These are phyloP conservation scores for Phyllotreta striolata DNA, from an alignment of 2,888 invertebrate species.

Conservation along the genomic window DNA sequence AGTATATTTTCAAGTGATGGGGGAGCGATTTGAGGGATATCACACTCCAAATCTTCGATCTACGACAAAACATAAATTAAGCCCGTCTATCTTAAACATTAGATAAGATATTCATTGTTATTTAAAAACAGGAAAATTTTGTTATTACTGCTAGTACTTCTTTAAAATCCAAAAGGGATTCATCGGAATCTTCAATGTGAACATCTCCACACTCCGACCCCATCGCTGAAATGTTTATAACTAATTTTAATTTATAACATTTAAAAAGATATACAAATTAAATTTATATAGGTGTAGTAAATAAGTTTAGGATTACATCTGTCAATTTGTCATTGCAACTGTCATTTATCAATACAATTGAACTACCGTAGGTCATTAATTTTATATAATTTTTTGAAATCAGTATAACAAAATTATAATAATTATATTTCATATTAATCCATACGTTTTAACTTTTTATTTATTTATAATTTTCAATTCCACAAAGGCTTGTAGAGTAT, in stretches of 20 bases:
- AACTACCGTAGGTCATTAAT: background rate
- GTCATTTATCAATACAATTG: slow-evolving; percentile 2
- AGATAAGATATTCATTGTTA: background rate
- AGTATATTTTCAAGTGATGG: slow-evolving; percentile 84
- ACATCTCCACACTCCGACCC: slow-evolving; percentile 57
- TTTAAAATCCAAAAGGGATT: slow-evolving; percentile 57
- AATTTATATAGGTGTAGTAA: slow-evolving; percentile 18
- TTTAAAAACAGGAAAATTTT: background rate
- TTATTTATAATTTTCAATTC: no score
- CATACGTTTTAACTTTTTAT: no score
- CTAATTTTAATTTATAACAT: slow-evolving; percentile 10
- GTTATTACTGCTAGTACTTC: slow-evolving; percentile 49
- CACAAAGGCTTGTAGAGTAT: no score
- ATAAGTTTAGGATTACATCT: slow-evolving; percentile 22
- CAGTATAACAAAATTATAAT: no score
- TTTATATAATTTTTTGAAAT: background rate
- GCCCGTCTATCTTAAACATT: slow-evolving; percentile 19
- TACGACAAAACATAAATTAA: slow-evolving; percentile 57
- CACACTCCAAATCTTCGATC: slow-evolving; percentile 84
- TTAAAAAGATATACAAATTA: background rate
- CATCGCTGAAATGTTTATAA: slow-evolving; percentile 44
- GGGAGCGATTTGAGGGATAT: slow-evolving; percentile 76
- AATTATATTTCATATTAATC: no score
- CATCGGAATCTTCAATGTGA: slow-evolving; percentile 57
- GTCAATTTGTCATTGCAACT: slow-evolving; percentile 5